Conservation (phyloP, 2,113 vertebrate species). For the Donacobius atricapilla region DNA sequence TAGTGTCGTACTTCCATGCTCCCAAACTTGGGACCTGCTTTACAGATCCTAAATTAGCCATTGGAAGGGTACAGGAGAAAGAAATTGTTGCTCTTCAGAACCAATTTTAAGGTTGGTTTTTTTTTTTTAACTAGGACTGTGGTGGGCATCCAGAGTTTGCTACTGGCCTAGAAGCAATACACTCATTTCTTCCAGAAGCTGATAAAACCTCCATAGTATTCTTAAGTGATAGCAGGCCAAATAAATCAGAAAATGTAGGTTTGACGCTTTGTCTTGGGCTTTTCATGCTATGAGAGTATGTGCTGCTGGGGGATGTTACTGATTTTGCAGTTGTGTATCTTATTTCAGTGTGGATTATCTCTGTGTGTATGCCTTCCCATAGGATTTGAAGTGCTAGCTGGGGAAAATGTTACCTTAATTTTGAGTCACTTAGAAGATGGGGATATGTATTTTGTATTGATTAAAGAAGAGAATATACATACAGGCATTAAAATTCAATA, state of each 20-base stretch:
- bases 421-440: not conserved
- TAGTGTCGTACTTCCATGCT: not conserved
- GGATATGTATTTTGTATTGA: not conserved
- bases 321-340: not conserved
- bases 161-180: not conserved
- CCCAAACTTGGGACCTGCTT: not conserved
- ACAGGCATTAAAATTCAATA: not conserved
- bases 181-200: not conserved
- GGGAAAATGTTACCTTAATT: not conserved
- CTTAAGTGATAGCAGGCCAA: not conserved
- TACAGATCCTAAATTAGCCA: not conserved
- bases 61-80: not conserved
- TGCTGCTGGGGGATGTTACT: not conserved
- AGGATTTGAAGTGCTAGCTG: not conserved
- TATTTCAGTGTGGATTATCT: not conserved
- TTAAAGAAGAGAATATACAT: not conserved
- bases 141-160: not conserved
- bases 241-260: not conserved
- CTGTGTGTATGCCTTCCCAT: not conserved
- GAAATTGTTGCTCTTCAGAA: not conserved
- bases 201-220: not conserved
- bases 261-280: not conserved
- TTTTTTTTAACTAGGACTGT: not conserved
- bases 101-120: not conserved
- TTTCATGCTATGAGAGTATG: not conserved